Conservation (phyloP, 2,888 invertebrate genomes). For the Thelaira solivaga region DNA sequence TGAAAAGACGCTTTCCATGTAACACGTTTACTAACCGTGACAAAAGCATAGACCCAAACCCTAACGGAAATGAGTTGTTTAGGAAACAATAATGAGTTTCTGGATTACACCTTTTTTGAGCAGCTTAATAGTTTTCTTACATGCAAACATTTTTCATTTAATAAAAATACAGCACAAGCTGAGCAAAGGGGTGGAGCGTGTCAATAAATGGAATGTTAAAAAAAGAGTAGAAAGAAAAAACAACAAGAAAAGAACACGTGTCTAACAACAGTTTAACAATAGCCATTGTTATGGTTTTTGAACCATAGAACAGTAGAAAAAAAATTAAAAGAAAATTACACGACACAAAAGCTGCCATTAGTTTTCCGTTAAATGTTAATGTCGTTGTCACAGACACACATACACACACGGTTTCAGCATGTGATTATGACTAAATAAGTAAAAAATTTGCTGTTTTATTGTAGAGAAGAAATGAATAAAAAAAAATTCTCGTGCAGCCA, state of each 20-base stretch:
- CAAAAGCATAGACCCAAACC: background rate
- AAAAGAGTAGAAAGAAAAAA: background rate
- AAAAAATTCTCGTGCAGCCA: too few relatives aligned
- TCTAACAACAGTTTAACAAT: slow-evolving; percentile 41
- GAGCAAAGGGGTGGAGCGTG: background rate
- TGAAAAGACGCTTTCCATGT: background rate
- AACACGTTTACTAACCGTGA: too few relatives aligned
- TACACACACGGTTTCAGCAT: background rate
- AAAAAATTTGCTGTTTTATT: background rate
- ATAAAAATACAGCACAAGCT: too few relatives aligned
- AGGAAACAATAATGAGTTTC: slow-evolving; percentile 42
- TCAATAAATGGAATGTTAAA: background rate
- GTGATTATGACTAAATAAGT: background rate
- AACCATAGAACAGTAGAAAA: slow-evolving; percentile 12
- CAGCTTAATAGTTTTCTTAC: slow-evolving; percentile 38
- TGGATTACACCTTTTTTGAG: slow-evolving; percentile 21
- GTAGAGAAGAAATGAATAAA: background rate
- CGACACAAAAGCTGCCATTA: slow-evolving; percentile 35
- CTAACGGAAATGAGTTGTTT: slow-evolving; percentile 25
- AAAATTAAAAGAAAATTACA: slow-evolving; percentile 3
- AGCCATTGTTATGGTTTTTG: slow-evolving; percentile 26
- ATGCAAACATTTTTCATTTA: slow-evolving; percentile 43
- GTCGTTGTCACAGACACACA: background rate
- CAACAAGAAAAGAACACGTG: slow-evolving; percentile 27
- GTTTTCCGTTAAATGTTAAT: slow-evolving; percentile 21